phyloP scores from a whole-genome alignment of 2,113 vertebrate genomes.

The Anhinga anhinga region DNA sequence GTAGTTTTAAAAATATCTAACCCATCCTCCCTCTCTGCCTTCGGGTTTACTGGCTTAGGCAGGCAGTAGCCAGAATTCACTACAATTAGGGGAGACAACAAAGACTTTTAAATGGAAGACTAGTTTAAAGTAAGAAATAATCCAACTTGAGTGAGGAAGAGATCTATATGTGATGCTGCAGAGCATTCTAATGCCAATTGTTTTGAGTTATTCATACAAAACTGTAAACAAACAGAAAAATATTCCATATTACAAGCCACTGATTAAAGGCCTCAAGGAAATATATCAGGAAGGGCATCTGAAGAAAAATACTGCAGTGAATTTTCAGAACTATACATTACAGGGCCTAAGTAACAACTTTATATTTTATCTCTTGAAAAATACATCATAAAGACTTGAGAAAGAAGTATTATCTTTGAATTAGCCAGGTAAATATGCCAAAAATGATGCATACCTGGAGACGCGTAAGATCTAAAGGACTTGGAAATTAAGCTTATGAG shows the following conservation, averaged over 20 bases:
- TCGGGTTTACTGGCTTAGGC: neutral
- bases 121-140: neutral
- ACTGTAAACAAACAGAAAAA: conserved; percentile 6
- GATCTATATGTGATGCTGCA: neutral
- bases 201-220: conserved; percentile 18
- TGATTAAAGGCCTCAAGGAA: conserved; percentile 31
- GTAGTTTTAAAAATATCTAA: conserved; percentile 6
- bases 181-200: neutral
- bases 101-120: neutral
- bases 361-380: neutral
- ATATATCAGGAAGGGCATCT: neutral
- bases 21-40: neutral
- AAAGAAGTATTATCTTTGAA: conserved; percentile 3
- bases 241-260: neutral
- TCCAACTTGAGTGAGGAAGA: neutral
- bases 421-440: neutral
- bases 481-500: neutral
- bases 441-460: neutral
- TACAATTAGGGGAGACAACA: neutral
- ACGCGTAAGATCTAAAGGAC: neutral
- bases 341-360: neutral
- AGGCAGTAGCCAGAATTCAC: neutral
- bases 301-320: neutral
- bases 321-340: conserved; percentile 6
- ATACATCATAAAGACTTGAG: neutral